Conservation (phyloP, 2,797 vertebrate species). For the Trachurus trachurus region DNA sequence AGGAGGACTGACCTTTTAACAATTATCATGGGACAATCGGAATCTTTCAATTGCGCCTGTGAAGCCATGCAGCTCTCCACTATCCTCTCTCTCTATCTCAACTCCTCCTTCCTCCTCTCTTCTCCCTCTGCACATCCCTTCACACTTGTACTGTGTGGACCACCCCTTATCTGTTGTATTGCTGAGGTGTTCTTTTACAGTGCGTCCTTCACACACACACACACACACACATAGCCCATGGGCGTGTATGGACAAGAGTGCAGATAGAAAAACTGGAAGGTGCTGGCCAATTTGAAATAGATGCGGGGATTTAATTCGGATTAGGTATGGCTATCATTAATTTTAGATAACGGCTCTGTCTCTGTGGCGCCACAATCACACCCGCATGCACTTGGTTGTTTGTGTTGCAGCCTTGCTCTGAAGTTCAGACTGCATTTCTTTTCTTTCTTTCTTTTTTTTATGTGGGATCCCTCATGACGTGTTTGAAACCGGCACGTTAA, state of each 20-base stretch:
- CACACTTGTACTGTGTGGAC: conserved; percentile 23
- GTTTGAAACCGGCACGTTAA: conserved; percentile 38
- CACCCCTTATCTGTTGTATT: conserved; percentile 17
- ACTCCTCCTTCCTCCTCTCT: conserved; percentile 25
- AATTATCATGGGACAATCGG: conserved; percentile 79
- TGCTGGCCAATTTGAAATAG: conserved; percentile 12
- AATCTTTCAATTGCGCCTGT: conserved; percentile 72
- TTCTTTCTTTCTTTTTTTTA: conserved; percentile 29
- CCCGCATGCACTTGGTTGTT: conserved; percentile 49
- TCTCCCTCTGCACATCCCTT: conserved; percentile 21
- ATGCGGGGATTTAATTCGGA: conserved; percentile 16
- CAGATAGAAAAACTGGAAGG: conserved; percentile 11
- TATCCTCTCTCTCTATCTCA: conserved; percentile 24
- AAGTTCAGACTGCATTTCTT: conserved; percentile 38
- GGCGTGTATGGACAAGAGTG: not conserved
- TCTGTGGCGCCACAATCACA: conserved; percentile 54
- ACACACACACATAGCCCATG: not conserved
- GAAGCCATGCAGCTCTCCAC: conserved; percentile 52
- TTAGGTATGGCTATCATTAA: conserved; percentile 52
- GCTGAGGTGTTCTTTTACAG: conserved; percentile 27
- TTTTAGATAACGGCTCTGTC: conserved; percentile 53
- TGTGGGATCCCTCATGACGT: conserved; percentile 44
- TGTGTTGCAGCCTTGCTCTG: conserved; percentile 48
- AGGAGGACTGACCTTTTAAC: conserved; percentile 80
- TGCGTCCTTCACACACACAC: conserved; percentile 10